Conservation (phyloP, 2,888 invertebrate genomes). For the Sclerodermus sp. region DNA sequence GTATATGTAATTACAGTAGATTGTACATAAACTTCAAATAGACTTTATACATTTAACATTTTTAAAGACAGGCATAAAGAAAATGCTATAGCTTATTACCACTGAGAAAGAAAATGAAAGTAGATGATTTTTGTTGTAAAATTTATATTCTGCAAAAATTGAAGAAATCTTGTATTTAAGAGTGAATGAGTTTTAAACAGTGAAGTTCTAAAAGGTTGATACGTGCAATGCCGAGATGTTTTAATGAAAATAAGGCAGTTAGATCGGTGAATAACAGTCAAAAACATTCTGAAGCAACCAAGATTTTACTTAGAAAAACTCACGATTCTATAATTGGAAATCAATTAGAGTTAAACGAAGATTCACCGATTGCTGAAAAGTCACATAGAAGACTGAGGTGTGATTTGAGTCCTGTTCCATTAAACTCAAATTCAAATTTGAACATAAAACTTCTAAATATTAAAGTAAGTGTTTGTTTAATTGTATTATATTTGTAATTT, state of each 20-base stretch:
- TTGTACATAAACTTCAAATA: conserved; percentile 13
- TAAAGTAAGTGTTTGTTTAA: conserved; percentile 39
- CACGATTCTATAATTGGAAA: conserved; percentile 44
- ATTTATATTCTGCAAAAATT: conserved; percentile 14
- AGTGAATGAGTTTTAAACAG: conserved; percentile 23
- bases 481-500: neutral
- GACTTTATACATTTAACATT: conserved; percentile 16
- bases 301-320: conserved; percentile 45
- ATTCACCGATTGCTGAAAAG: conserved; percentile 45
- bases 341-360: conserved; percentile 46
- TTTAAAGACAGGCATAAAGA: conserved; percentile 14
- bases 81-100: conserved; percentile 13
- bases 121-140: conserved; percentile 11
- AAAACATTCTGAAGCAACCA: conserved; percentile 40
- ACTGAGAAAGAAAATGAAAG: conserved; percentile 6
- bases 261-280: conserved; percentile 50
- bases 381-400: conserved; percentile 53
- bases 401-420: conserved; percentile 54
- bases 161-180: conserved; percentile 8
- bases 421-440: conserved; percentile 43
- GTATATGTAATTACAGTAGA: conserved; percentile 16
- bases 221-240: conserved; percentile 58
- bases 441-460: conserved; percentile 51
- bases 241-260: conserved; percentile 55
- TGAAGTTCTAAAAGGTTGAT: conserved; percentile 31